Evolutionary conservation across 2,888 invertebrate species (phyloP).

Genomic region (Drosophila histrio): DNA sequence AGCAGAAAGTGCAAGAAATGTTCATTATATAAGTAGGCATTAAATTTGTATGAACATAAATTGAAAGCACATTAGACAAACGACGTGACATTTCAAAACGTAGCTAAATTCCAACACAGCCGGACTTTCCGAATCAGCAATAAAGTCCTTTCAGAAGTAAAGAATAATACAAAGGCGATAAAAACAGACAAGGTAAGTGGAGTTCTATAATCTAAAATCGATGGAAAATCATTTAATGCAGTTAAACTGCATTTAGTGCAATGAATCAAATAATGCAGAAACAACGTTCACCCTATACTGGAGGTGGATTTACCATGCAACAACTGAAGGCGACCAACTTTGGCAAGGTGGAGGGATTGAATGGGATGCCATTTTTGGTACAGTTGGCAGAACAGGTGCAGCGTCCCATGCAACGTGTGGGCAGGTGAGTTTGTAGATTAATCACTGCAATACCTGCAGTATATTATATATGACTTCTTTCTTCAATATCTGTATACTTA

Average conservation of each 20-base stretch:
- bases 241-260: not conserved
- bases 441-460: not conserved
- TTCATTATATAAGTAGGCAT: conserved; percentile 11
- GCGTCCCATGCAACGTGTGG: conserved; percentile 20
- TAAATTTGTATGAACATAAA: not conserved
- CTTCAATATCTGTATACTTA: too few relatives aligned
- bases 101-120: conserved; percentile 48
- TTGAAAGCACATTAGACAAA: not conserved
- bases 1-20: not conserved
- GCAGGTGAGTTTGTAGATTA: not conserved
- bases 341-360: conserved; percentile 19
- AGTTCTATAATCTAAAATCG: not conserved
- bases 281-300: conserved; percentile 62
- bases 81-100: conserved; percentile 19
- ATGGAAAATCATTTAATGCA: not conserved
- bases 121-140: conserved; percentile 20
- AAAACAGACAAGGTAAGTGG: not conserved
- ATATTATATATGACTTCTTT: too few relatives aligned
- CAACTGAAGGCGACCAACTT: conserved; percentile 27
- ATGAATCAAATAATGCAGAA: conserved; percentile 53
- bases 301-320: conserved; percentile 31
- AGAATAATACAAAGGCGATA: conserved; percentile 1
- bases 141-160: conserved; percentile 1
- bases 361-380: conserved; percentile 43
- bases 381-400: conserved; percentile 30